These are phyloP conservation scores for Strigamia transsilvanica DNA, from an alignment of 2,888 invertebrate species.

Conservation along the genomic window DNA sequence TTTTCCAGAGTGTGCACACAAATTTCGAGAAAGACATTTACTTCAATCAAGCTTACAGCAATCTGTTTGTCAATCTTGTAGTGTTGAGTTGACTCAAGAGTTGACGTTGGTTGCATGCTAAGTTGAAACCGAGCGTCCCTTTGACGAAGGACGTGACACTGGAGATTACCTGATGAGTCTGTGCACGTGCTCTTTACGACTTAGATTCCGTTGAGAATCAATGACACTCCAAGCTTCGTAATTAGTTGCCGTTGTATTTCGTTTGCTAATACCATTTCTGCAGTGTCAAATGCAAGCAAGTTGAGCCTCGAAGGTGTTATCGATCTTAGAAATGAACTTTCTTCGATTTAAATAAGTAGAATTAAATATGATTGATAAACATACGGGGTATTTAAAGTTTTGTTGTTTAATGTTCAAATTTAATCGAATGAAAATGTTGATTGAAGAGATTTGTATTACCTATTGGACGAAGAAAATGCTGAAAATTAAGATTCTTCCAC, in stretches of 20 bases:
- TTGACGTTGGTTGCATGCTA: constrained; percentile 17
- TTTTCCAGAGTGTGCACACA: neutral
- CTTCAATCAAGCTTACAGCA: neutral
- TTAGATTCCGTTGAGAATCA: constrained; percentile 22
- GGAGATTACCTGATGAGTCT: constrained; percentile 13
- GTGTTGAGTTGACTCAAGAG: constrained; percentile 14
- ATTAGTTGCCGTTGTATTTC: constrained; percentile 31
- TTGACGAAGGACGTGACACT: neutral
- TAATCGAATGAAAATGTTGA: neutral
- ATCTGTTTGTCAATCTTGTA: neutral
- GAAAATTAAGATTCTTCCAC: neutral
- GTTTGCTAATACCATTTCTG: constrained; percentile 11
- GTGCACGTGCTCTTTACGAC: constrained; percentile 34
- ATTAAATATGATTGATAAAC: too few species aligned
- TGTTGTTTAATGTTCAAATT: neutral
- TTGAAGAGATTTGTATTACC: neutral
- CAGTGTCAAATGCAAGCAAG: constrained; percentile 6
- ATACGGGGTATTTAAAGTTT: too few species aligned
- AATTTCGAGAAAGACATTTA: neutral
- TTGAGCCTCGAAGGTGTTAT: neutral
- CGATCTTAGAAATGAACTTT: neutral
- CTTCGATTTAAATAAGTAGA: neutral
- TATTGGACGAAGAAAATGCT: neutral
- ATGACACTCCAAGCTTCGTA: neutral
- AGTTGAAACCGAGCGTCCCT: constrained; percentile 3